Conservation (phyloP, 2,888 invertebrate species). For the Calameuta pallipes region DNA sequence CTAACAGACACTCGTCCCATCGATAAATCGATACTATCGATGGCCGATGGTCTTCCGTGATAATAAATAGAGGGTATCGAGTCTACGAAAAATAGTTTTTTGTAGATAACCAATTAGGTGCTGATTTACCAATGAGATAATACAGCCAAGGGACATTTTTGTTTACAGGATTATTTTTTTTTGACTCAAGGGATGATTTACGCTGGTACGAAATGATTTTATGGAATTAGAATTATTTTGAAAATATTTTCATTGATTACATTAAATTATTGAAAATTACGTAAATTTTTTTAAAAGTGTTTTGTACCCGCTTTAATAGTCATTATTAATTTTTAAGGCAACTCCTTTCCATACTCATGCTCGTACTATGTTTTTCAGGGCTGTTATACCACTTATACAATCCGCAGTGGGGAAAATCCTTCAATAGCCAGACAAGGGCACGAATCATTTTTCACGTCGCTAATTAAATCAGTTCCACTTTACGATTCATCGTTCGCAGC, state of each 20-base stretch:
- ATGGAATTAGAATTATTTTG: no score
- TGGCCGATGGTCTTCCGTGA: neutral
- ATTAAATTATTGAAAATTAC: no score
- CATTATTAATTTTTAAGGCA: no score
- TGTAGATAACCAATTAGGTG: neutral
- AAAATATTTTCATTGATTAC: no score
- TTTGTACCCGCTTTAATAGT: no score
- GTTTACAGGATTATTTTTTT: no score
- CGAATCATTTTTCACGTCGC: slow-evolving; percentile 12
- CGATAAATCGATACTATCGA: neutral
- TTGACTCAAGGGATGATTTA: no score
- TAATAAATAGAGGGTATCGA: neutral
- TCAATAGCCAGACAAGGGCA: neutral
- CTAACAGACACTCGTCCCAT: neutral
- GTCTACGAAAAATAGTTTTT: no score
- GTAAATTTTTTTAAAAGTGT: no score
- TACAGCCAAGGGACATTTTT: neutral
- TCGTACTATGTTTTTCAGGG: neutral
- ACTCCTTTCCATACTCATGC: neutral
- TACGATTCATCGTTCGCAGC: slow-evolving; percentile 20
- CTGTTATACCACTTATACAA: neutral
- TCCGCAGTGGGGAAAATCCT: neutral
- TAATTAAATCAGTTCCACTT: slow-evolving; percentile 22
- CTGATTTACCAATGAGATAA: neutral
- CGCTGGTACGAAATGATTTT: no score